Evolutionary conservation across 2,888 invertebrate species (phyloP).

Genomic region (Creontiades dilutus): DNA sequence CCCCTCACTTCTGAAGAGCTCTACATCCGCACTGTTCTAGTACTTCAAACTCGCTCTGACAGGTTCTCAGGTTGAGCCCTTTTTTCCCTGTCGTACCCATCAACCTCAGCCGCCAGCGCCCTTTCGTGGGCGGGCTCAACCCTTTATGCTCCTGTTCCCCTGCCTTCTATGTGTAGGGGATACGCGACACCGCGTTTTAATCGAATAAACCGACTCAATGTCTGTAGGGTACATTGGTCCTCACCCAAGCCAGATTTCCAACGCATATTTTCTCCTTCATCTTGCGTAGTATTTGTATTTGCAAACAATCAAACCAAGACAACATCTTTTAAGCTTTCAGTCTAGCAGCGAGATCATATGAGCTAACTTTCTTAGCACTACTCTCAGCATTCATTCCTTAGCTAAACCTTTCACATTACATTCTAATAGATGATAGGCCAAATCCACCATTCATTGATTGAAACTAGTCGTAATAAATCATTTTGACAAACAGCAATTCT

Average conservation of each 20-base stretch:
- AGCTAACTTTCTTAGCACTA: too few relatives aligned
- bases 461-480: too few relatives aligned
- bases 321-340: background rate
- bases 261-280: background rate
- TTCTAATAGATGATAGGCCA: too few relatives aligned
- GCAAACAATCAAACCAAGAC: background rate
- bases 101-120: conserved; percentile 12
- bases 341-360: too few relatives aligned
- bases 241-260: background rate
- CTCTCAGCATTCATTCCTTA: too few relatives aligned
- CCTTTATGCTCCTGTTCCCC: background rate
- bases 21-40: conserved; percentile 7
- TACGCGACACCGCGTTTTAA: conserved; percentile 40
- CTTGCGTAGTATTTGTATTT: background rate
- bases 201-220: conserved; percentile 18
- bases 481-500: too few relatives aligned
- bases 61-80: conserved; percentile 39
- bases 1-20: background rate
- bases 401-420: too few relatives aligned
- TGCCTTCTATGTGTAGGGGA: background rate
- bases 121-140: conserved; percentile 1
- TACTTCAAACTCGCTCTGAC: conserved; percentile 35
- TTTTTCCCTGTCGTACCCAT: conserved; percentile 22
- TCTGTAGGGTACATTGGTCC: background rate
- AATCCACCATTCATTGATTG: too few relatives aligned